A percentile compares a stretch with the other conserved stretches of the same genome.
Conservation (phyloP, 1,140 invertebrate species). For the Dinothrombium tinctorium region DNA sequence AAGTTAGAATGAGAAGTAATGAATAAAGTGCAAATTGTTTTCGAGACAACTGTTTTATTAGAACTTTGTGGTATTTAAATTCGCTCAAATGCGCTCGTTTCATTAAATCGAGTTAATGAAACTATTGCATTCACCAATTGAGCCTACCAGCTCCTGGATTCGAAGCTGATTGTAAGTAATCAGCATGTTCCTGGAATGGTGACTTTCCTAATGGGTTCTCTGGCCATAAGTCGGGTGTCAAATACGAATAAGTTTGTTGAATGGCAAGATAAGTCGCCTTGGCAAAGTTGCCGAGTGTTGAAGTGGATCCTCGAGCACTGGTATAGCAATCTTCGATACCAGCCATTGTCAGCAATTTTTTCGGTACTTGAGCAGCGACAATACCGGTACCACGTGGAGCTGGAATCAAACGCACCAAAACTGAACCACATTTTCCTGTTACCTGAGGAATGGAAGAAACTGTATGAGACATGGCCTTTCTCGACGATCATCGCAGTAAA, state of each 20-base stretch:
- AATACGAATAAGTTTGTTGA: constrained; percentile 89
- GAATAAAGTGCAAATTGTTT: no score
- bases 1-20: no score
- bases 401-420: constrained; percentile 81
- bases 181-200: constrained; percentile 80
- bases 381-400: constrained; percentile 98
- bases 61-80: no score
- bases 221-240: constrained; percentile 89
- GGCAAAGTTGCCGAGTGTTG: constrained; percentile 93
- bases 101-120: no score
- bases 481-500: constrained; percentile 8
- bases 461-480: constrained; percentile 13
- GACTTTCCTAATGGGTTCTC: constrained; percentile 52
- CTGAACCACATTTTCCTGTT: constrained; percentile 96
- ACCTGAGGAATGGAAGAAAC: constrained; percentile 33
- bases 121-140: no score
- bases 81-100: no score
- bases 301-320: constrained; percentile 81
- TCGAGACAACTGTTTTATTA: no score
- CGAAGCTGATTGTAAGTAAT: no score
- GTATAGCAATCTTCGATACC: constrained; percentile 99
- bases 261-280: constrained; percentile 98
- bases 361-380: constrained; percentile 95
- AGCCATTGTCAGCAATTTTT: constrained; percentile 94
- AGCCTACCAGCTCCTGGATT: no score